A percentile compares a stretch with the other conserved stretches of the same genome.
Conservation (phyloP, 2,888 invertebrate species). For the Eristalinus sepulchralis region DNA sequence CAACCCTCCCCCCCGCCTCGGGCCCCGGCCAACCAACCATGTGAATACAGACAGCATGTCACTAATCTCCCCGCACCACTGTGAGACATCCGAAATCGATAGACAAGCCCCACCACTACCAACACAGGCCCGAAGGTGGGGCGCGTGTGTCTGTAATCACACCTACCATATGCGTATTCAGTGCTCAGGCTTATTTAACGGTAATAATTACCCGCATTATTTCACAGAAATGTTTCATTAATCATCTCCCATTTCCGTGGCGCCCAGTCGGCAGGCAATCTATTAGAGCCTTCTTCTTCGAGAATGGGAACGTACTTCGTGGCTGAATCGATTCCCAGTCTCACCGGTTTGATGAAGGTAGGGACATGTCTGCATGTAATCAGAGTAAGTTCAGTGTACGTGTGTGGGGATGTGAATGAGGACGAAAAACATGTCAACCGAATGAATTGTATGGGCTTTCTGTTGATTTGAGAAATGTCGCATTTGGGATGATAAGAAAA, state of each 20-base stretch:
- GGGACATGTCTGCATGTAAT: background rate
- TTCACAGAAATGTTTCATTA: conserved; percentile 25
- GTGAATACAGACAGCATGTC: background rate
- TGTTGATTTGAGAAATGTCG: background rate
- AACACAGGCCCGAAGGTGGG: background rate
- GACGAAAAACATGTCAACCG: background rate
- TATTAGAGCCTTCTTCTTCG: background rate
- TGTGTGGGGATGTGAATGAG: background rate
- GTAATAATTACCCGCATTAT: conserved; percentile 39
- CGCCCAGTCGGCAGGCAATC: conserved; percentile 1
- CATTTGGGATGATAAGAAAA: background rate
- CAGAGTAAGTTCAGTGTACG: background rate
- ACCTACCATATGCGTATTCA: background rate
- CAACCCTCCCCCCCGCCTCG: background rate
- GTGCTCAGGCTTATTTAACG: conserved; percentile 15
- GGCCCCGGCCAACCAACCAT: background rate
- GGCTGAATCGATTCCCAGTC: background rate
- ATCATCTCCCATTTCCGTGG: conserved; percentile 5
- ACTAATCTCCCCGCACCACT: background rate
- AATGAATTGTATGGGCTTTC: background rate
- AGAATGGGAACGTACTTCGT: background rate
- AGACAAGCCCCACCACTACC: background rate
- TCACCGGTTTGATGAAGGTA: background rate
- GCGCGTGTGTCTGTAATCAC: background rate
- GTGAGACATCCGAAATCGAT: background rate